Percentiles rank a stretch among this genome's conserved stretches.
These are phyloP conservation scores for Dusona sp. DNA, from an alignment of 2,888 invertebrate genomes.

Conservation along the genomic window DNA sequence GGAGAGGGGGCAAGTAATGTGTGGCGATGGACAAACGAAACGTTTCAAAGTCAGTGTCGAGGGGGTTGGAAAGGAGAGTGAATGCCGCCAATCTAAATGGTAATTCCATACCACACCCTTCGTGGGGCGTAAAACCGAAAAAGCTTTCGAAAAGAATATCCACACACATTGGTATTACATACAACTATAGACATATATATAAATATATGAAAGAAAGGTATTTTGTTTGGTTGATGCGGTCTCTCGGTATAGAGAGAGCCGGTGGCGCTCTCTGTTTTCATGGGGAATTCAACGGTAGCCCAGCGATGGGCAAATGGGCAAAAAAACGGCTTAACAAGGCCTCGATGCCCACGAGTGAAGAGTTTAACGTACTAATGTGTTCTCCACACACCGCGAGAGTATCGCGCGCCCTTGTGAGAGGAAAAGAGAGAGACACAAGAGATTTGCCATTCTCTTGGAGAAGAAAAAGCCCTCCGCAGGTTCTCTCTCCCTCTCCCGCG, in stretches of 20 bases:
- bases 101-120: conserved; percentile 83
- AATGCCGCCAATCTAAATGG: conserved; percentile 83
- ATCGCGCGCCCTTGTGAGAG: not conserved
- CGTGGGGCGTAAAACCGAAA: conserved; percentile 80
- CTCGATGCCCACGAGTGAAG: conserved; percentile 62
- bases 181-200: no score
- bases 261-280: conserved; percentile 65
- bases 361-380: conserved; percentile 55
- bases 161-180: not conserved
- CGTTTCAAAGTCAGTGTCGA: conserved; percentile 11
- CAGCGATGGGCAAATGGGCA: conserved; percentile 52
- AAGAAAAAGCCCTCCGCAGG: conserved; percentile 21
- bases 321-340: conserved; percentile 72
- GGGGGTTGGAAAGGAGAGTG: conserved; percentile 44
- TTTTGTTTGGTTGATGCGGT: conserved; percentile 33
- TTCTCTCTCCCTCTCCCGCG: not conserved
- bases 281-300: conserved; percentile 65
- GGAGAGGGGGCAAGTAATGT: not conserved
- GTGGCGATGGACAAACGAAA: conserved; percentile 25
- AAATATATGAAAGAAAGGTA: not conserved
- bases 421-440: not conserved
- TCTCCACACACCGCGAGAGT: conserved; percentile 16
- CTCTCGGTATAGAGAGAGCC: conserved; percentile 40
- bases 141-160: conserved; percentile 62
- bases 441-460: conserved; percentile 23